These are phyloP conservation scores for Luidia sarsii DNA, from an alignment of 53 echinoderm and acorn worm species.

Conservation along the genomic window DNA sequence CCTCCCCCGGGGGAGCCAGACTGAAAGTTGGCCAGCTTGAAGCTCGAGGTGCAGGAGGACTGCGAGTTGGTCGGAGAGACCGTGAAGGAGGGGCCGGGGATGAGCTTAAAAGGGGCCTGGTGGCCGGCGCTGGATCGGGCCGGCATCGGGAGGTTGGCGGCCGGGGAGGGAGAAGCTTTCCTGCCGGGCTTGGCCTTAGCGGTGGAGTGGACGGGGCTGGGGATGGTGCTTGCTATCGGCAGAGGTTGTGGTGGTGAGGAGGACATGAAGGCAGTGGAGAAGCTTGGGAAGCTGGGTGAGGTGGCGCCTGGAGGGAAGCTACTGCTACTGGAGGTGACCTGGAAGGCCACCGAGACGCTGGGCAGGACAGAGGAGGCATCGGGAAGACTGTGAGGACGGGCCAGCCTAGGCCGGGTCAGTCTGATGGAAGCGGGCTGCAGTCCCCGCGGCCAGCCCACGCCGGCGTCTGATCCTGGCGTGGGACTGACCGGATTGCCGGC, in stretches of 20 bases:
- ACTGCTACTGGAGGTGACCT: not conserved
- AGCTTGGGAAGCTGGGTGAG: conserved; percentile 32
- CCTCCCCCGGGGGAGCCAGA: not conserved
- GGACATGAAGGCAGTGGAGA: conserved; percentile 12
- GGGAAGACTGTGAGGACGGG: conserved; percentile 34
- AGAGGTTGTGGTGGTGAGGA: too few species aligned
- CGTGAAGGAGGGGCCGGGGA: conserved; percentile 18
- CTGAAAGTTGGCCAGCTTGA: conserved; percentile 25
- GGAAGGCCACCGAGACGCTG: conserved; percentile 11
- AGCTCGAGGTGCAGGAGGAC: conserved; percentile 35
- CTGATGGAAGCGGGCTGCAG: conserved; percentile 8
- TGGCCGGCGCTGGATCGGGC: conserved; percentile 35
- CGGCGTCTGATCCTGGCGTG: conserved; percentile 10
- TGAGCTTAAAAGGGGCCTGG: conserved; percentile 9
- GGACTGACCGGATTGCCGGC: conserved; percentile 20
- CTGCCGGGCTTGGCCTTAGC: conserved; percentile 38
- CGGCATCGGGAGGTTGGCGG: conserved; percentile 9
- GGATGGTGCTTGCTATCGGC: conserved; percentile 4
- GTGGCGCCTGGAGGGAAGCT: conserved; percentile 19
- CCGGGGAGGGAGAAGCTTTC: conserved; percentile 9
- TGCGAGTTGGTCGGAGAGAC: conserved; percentile 34
- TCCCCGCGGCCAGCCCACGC: not conserved
- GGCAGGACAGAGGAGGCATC: conserved; percentile 25
- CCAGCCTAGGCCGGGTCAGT: conserved; percentile 22
- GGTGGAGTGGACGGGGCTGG: conserved; percentile 40